Evolutionary conservation across 2,888 invertebrate genomes (phyloP).

Genomic region (Melikaiella ostensackeni): DNA sequence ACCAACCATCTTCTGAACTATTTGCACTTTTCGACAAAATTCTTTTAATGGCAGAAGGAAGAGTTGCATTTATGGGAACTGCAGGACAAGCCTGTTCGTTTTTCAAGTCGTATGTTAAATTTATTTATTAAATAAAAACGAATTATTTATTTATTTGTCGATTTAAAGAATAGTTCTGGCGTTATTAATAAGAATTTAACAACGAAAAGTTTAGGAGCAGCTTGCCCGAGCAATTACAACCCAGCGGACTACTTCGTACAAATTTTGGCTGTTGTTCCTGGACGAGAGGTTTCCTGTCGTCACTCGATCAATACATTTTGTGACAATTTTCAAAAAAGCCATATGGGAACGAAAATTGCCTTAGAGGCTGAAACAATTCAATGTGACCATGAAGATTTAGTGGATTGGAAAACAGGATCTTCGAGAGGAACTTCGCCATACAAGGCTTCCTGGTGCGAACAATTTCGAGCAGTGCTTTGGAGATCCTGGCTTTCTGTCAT

Average conservation of each 20-base stretch:
- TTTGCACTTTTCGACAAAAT: constrained; percentile 94
- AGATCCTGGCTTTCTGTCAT: constrained; percentile 92
- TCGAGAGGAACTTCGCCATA: constrained; percentile 80
- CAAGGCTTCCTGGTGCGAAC: constrained; percentile 92
- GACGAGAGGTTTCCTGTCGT: constrained; percentile 88
- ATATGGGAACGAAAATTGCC: constrained; percentile 81
- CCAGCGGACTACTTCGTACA: constrained; percentile 97
- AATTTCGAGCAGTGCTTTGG: constrained; percentile 94
- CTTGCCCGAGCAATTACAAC: constrained; percentile 93
- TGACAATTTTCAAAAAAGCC: constrained; percentile 85
- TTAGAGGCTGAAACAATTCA: constrained; percentile 79
- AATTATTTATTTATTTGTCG: neutral
- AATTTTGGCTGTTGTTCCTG: constrained; percentile 91
- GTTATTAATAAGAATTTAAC: neutral
- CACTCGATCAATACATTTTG: constrained; percentile 89
- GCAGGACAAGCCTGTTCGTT: constrained; percentile 88
- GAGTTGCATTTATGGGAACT: constrained; percentile 92
- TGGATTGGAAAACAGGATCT: constrained; percentile 20
- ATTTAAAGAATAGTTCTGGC: too few relatives aligned
- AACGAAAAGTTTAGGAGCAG: constrained; percentile 84
- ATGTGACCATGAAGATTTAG: constrained; percentile 53
- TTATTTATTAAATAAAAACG: neutral
- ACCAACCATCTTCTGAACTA: constrained; percentile 96
- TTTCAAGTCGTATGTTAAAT: constrained; percentile 88
- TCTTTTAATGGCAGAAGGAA: constrained; percentile 93